These are phyloP conservation scores for Epirrhoe tristata DNA, from an alignment of 2,888 invertebrate species.

Conservation along the genomic window DNA sequence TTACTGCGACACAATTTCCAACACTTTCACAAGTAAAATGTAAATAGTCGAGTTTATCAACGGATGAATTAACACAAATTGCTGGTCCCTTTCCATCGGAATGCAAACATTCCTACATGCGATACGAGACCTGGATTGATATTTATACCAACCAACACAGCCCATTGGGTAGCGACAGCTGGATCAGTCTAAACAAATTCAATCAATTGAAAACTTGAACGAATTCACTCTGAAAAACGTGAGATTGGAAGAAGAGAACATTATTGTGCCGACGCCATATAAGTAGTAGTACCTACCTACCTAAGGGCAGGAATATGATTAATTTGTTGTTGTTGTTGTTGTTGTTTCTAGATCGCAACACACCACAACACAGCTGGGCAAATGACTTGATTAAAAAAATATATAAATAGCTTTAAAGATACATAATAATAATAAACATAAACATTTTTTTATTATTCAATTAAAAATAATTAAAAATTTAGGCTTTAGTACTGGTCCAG, in stretches of 20 bases:
- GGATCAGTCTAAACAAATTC: slow-evolving; percentile 5
- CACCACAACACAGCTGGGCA: no score
- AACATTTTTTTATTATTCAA: no score
- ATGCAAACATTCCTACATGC: slow-evolving; percentile 43
- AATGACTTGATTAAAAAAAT: no score
- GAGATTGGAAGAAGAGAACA: no score
- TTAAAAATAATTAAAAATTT: not conserved
- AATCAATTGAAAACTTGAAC: not conserved
- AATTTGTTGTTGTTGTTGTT: no score
- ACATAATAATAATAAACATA: no score
- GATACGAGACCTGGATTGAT: slow-evolving; percentile 42
- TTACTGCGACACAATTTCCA: slow-evolving; percentile 19
- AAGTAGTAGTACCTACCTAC: no score
- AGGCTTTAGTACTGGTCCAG: not conserved
- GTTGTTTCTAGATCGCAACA: no score
- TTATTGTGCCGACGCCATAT: no score
- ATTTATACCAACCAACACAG: slow-evolving; percentile 33
- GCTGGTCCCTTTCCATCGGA: slow-evolving; percentile 35
- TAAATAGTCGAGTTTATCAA: slow-evolving; percentile 32
- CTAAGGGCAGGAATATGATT: no score
- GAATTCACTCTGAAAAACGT: not conserved
- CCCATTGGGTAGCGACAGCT: slow-evolving; percentile 12
- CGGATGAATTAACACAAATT: slow-evolving; percentile 37
- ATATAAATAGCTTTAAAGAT: no score
- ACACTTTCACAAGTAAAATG: slow-evolving; percentile 33